Base-by-base conservation (phyloP, 2,797 vertebrate species). In the Sylvia borin region DNA sequence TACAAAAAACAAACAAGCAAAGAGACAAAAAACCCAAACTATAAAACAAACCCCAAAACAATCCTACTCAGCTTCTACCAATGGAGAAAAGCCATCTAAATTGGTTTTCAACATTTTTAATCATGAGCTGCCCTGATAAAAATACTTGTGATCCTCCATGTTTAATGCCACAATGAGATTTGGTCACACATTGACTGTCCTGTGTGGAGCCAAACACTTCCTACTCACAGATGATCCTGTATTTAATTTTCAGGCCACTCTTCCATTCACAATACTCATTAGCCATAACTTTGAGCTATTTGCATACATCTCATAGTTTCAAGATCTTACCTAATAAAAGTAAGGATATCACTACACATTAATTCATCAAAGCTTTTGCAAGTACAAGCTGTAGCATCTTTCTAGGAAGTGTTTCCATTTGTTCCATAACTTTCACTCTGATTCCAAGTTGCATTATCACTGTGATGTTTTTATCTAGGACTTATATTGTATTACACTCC, bases 331-430 rank as follows among this genome's bases (percentile, higher is more conserved):
- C 36, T 88, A 84, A 85, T 73, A 50, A 57, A 81, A 80, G 22
- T 66, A 51, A 81, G 18, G 32, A 2, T 67, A 82, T 77, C 64
- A 51, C 50, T 29, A 65, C 22, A 25, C 27, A 82, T 17, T 67
- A 79, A 71, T 77, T 89, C 67, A 85, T n/a, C 61, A 54, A 82
- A 85, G 38, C 18, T 72, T 82, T 89, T 82, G 31, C 50, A 91
- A 80, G 47, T 43, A 82, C 61, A 91, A 80, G 42, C 45, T 83
- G 40, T 50, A 92, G 72, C 65, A 89, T 80, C 86, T 92, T 93
- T 93, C 93, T 92, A 91, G 85, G 93, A 96, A 96, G 40, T 36
- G 42, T 27, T 93, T 36, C 80, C 64, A 92, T 89, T 90, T 87
- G 29, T 89, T 92, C 88, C 81, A 85, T 82, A 92, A 77, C 72